Evolutionary conservation across 2,888 invertebrate species (phyloP).

Genomic region (Eristalis pertinax): DNA sequence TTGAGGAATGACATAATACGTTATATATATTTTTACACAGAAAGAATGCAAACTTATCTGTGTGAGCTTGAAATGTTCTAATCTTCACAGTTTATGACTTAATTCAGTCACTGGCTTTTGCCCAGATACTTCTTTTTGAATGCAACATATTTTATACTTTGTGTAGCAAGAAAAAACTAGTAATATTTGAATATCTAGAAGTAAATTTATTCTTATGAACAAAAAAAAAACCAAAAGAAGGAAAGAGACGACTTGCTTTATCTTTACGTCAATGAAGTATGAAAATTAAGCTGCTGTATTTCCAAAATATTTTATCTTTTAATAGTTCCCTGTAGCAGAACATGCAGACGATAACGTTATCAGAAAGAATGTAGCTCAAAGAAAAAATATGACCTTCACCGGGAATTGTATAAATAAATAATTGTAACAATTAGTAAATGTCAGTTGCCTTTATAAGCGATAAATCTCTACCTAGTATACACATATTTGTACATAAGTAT

Average conservation of each 20-base stretch:
- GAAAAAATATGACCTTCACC: background rate
- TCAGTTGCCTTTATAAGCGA: too few species aligned
- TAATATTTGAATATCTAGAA: background rate
- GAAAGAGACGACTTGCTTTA: background rate
- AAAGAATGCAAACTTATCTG: background rate
- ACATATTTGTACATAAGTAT: too few species aligned
- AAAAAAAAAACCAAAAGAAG: background rate
- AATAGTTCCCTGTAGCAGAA: background rate
- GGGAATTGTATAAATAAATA: background rate
- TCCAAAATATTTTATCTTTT: background rate
- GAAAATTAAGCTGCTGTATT: background rate
- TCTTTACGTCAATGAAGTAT: background rate
- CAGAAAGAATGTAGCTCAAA: background rate
- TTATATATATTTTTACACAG: constrained; percentile 25
- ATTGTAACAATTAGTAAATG: background rate
- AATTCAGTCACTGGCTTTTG: background rate
- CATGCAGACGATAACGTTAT: background rate
- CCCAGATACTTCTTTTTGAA: background rate
- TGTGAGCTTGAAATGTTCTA: background rate
- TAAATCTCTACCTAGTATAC: too few species aligned
- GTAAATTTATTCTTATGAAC: background rate
- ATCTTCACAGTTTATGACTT: background rate
- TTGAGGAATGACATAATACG: constrained; percentile 61
- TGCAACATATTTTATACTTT: background rate
- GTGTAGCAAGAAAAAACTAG: too few species aligned